A percentile compares a stretch with the other conserved stretches of the same genome.
Evolutionary conservation across 2,797 vertebrate species (phyloP).

Genomic region (Crax fasciolata): DNA sequence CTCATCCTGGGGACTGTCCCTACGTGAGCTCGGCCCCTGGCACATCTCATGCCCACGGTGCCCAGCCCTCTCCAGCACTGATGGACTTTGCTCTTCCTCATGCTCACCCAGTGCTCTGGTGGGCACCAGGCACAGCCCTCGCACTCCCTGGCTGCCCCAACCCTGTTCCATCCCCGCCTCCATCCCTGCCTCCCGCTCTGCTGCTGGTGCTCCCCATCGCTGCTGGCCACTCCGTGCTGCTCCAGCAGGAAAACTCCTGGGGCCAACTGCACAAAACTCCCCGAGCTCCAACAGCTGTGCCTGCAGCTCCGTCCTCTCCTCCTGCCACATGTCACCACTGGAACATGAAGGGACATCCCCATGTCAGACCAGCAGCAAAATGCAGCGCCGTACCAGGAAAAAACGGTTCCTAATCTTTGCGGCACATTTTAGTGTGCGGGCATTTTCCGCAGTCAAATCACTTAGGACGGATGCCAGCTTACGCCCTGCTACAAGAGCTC

Average conservation of each 20-base stretch:
- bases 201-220: background rate
- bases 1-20: background rate
- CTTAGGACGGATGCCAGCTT: constrained; percentile 10
- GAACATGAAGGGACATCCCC: background rate
- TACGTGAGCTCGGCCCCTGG: background rate
- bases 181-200: background rate
- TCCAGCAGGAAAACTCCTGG: background rate
- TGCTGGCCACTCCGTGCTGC: background rate
- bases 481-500: background rate
- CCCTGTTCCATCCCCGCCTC: background rate
- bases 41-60: rapidly evolving
- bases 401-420: background rate
- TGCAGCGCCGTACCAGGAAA: background rate
- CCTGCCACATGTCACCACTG: background rate
- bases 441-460: background rate
- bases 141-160: background rate
- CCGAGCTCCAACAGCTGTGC: background rate
- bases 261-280: background rate
- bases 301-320: background rate
- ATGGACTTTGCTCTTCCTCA: background rate
- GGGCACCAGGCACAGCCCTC: background rate
- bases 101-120: background rate
- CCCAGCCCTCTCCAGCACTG: background rate
- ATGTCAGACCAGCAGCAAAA: background rate
- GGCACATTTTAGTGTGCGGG: background rate